phyloP scores from a whole-genome alignment of 2,113 vertebrate species.

The Sinocyclocheilus rhinocerous region DNA sequence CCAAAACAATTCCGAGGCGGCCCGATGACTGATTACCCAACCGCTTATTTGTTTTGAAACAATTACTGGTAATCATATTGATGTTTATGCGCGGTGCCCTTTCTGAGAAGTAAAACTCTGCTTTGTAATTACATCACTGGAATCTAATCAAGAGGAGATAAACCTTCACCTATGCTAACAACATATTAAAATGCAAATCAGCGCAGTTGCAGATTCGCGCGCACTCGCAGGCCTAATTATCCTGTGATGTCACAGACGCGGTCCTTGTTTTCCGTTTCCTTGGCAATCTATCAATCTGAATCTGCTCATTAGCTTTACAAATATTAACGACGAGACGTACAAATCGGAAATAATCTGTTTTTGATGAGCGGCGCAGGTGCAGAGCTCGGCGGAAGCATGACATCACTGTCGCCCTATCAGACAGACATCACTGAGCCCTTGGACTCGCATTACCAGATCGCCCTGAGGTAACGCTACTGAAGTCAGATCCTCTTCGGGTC shows the following conservation, averaged over 20 bases:
- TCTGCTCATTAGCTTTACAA: slow-evolving; percentile 52
- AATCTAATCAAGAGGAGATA: slow-evolving; percentile 64
- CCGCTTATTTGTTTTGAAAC: slow-evolving; percentile 62
- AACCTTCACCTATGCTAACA: slow-evolving; percentile 63
- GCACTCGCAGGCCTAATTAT: slow-evolving; percentile 54
- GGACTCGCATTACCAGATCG: not conserved
- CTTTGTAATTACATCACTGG: slow-evolving; percentile 64
- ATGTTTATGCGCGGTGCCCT: slow-evolving; percentile 61
- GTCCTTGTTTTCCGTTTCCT: slow-evolving; percentile 44
- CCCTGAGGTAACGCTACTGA: slow-evolving; percentile 40
- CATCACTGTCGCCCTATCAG: slow-evolving; percentile 38
- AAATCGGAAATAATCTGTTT: slow-evolving; percentile 45
- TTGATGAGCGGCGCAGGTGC: slow-evolving; percentile 44
- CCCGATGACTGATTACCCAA: slow-evolving; percentile 57
- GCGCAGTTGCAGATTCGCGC: slow-evolving; percentile 39
- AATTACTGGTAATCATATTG: slow-evolving; percentile 64
- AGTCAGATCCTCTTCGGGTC: slow-evolving; percentile 44
- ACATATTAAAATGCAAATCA: slow-evolving; percentile 63
- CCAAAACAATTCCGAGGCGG: slow-evolving; percentile 58
- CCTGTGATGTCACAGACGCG: slow-evolving; percentile 54
- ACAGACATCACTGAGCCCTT: slow-evolving; percentile 26
- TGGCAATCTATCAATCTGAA: slow-evolving; percentile 54
- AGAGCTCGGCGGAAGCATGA: slow-evolving; percentile 22
- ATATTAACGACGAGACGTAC: slow-evolving; percentile 41
- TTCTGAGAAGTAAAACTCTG: slow-evolving; percentile 61